Evolutionary conservation across 1,140 invertebrate species (phyloP).

Genomic region (Orchesella cincta): DNA sequence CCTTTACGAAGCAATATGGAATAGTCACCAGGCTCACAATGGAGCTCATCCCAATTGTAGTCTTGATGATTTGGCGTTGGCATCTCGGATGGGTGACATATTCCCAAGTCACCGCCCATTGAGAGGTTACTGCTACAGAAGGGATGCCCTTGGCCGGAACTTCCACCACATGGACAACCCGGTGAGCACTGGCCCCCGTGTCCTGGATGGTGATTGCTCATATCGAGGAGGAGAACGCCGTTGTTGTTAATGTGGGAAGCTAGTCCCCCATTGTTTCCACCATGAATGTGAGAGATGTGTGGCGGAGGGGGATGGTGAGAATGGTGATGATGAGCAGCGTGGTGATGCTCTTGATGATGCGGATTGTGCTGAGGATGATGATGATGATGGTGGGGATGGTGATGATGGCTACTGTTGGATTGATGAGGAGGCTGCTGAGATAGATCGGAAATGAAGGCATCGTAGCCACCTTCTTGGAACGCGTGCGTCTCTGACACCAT

Average conservation of each 20-base stretch:
- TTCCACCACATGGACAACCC: background rate
- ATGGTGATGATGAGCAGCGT: background rate
- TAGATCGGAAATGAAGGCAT: slow-evolving; percentile 43
- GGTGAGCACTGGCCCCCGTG: background rate
- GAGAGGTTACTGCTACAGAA: background rate
- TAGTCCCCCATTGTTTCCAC: background rate
- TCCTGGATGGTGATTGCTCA: background rate
- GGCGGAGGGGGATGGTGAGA: too few species aligned
- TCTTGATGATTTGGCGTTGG: slow-evolving; percentile 39
- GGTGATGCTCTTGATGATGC: background rate
- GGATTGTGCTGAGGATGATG: background rate
- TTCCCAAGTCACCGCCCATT: background rate
- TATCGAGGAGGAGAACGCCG: background rate
- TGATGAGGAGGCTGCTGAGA: slow-evolving; percentile 32
- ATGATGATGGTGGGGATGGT: background rate
- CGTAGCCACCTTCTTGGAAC: slow-evolving; percentile 39
- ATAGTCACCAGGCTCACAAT: slow-evolving; percentile 33
- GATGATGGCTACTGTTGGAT: slow-evolving; percentile 12
- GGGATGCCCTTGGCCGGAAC: background rate
- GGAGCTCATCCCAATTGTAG: slow-evolving; percentile 47
- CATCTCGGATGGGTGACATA: slow-evolving; percentile 26
- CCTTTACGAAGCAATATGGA: slow-evolving; percentile 34
- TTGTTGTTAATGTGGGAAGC: background rate
- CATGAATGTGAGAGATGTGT: background rate
- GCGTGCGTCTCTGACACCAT: slow-evolving; percentile 45